Percentiles rank a stretch among this genome's conserved stretches.
These are phyloP conservation scores for Leucopternis melanops DNA, from an alignment of 2,113 vertebrate species.

Conservation along the genomic window DNA sequence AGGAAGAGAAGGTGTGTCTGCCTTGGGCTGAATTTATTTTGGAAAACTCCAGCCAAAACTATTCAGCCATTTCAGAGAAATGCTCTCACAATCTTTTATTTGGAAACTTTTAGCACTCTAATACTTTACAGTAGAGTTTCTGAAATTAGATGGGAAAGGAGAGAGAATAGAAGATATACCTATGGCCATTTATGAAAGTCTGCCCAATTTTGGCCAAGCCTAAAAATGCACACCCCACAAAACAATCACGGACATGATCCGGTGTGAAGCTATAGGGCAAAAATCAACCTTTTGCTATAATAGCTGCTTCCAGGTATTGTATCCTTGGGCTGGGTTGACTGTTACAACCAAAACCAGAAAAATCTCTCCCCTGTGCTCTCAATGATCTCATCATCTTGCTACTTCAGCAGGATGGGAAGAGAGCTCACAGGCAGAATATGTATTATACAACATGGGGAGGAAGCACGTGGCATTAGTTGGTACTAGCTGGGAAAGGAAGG, in stretches of 20 bases:
- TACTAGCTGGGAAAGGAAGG: not conserved
- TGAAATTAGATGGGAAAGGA: not conserved
- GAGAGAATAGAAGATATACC: not conserved
- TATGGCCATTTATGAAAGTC: not conserved
- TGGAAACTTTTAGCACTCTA: conserved; percentile 20
- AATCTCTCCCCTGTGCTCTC: not conserved
- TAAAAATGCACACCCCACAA: not conserved
- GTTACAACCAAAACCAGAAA: not conserved
- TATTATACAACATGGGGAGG: not conserved
- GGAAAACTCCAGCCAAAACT: conserved; percentile 44
- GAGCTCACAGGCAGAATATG: not conserved
- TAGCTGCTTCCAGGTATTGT: not conserved
- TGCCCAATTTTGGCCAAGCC: not conserved
- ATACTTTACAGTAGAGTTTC: not conserved
- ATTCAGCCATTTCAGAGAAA: conserved; percentile 46
- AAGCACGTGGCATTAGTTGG: not conserved
- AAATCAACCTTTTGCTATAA: not conserved
- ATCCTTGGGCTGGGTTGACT: not conserved
- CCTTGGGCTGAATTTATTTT: conserved; percentile 45
- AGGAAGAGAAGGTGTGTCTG: not conserved
- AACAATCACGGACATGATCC: not conserved
- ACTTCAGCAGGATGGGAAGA: not conserved
- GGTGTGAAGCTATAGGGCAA: not conserved
- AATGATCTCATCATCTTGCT: not conserved
- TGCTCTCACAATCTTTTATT: conserved; percentile 36